These are phyloP conservation scores for Portunus trituberculatus DNA, from an alignment of 1,140 invertebrate genomes.

Conservation along the genomic window DNA sequence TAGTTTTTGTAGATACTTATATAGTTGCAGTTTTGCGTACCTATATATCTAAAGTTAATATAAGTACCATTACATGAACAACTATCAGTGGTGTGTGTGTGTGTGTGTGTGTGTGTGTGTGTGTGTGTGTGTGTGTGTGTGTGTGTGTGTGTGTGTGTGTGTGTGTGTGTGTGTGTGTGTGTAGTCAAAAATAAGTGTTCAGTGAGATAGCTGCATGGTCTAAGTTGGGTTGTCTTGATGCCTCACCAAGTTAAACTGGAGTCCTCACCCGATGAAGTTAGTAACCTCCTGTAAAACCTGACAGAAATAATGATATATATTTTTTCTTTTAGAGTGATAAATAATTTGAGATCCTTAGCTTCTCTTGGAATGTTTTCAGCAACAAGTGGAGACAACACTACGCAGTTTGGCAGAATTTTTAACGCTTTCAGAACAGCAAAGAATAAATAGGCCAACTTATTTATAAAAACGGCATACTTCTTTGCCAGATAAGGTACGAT, in stretches of 20 bases:
- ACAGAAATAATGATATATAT: background rate
- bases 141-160: slow-evolving; percentile 15
- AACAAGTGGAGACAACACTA: background rate
- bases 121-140: too few species aligned
- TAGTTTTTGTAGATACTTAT: too few species aligned
- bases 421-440: background rate
- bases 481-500: too few species aligned
- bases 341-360: background rate
- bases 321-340: too few species aligned
- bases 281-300: background rate
- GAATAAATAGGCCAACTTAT: background rate
- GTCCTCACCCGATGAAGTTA: background rate
- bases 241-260: background rate
- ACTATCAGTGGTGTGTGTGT: too few species aligned
- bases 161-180: slow-evolving; percentile 17
- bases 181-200: background rate
- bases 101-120: too few species aligned
- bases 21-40: too few species aligned
- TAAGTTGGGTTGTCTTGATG: too few species aligned
- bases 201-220: too few species aligned
- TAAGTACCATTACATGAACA: too few species aligned
- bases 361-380: background rate
- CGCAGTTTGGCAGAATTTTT: too few species aligned
- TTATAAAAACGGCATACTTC: background rate
- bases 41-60: too few species aligned